These are phyloP conservation scores for Polyergus mexicanus DNA, from an alignment of 1,140 invertebrate species.

Conservation along the genomic window DNA sequence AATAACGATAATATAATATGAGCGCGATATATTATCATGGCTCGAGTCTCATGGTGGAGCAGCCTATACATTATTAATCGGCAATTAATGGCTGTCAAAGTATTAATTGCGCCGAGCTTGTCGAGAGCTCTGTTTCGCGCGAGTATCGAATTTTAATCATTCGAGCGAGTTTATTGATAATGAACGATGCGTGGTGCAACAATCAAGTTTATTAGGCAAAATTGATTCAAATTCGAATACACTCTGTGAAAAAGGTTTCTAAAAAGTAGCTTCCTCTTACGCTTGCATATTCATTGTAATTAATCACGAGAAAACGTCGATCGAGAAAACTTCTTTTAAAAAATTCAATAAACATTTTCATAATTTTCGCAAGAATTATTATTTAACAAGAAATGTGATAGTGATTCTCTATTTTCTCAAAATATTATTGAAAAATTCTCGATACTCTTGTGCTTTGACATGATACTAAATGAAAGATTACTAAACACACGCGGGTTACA, in stretches of 20 bases:
- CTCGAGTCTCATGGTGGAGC: neutral
- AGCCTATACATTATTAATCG: constrained; percentile 49
- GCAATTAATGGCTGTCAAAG: constrained; percentile 53
- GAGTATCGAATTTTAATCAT: neutral
- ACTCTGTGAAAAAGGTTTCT: neutral
- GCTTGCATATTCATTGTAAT: constrained; percentile 17
- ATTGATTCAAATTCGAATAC: constrained; percentile 2
- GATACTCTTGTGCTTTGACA: neutral
- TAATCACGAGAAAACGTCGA: neutral
- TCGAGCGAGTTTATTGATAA: neutral
- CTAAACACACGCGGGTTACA: neutral
- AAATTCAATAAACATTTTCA: constrained; percentile 5
- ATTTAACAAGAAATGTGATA: constrained; percentile 18
- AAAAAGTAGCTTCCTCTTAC: neutral
- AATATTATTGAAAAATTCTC: neutral
- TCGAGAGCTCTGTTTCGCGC: constrained; percentile 29
- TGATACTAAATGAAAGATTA: neutral
- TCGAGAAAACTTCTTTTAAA: neutral
- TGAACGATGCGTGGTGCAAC: neutral
- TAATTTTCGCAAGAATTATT: neutral
- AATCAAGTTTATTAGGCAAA: neutral
- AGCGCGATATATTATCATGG: constrained; percentile 25
- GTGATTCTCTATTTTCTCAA: neutral
- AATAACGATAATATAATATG: constrained; percentile 44
- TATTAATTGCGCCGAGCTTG: constrained; percentile 49